Base-by-base conservation (phyloP, 2,113 vertebrate species). In the Rhinoptilus africanus region DNA sequence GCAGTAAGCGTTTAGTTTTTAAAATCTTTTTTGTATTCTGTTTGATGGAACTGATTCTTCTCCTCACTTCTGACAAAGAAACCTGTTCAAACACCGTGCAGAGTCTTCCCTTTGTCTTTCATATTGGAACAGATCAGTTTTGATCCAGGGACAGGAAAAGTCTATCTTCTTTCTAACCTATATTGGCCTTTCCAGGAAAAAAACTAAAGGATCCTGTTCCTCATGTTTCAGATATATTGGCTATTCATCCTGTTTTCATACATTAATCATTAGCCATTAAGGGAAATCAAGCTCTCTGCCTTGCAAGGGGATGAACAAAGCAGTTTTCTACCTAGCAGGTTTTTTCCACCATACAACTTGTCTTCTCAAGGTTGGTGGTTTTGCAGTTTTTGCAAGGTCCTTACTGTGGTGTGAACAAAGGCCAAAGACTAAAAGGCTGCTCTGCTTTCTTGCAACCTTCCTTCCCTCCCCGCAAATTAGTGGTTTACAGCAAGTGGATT, bases 241-340 rank as follows among this genome's bases (percentile, higher is more conserved):
- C 74, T 85, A 1, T 82, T 95, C 78, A 26, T 93, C 67, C 72
- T 66, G 37, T 34, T 95, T 86, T 76, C 88, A 82, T 90, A 35
- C 67, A 76, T 90, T 88, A 92, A 88, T 92, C 72, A 54, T 94
- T 51, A 93, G n/a, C 72, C 78, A 53, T 94, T 89, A 95, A 73
- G 66, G 71, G 69, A 85, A 90, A 57, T 82, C 48, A 92, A 83
- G 37, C 83, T 88, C 69, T 63, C 24, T 73, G 35, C 69, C 50
- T 62, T 62, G 72, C 73, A 71, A 47, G 56, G 34, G 64, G 76
- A 39, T 71, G 64, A 84, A 41, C 47, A 87, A 71, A 81, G 41
- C 64, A 64, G 51, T 86, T 91, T 73, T 41, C 71, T 83, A 2
- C 63, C 30, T 75, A 17, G 7, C 2, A 8, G 6, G 2, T 39